A percentile compares a stretch with the other conserved stretches of the same genome.
phyloP scores from a whole-genome alignment of 1,140 invertebrate species.

The Diorhabda elongata region DNA sequence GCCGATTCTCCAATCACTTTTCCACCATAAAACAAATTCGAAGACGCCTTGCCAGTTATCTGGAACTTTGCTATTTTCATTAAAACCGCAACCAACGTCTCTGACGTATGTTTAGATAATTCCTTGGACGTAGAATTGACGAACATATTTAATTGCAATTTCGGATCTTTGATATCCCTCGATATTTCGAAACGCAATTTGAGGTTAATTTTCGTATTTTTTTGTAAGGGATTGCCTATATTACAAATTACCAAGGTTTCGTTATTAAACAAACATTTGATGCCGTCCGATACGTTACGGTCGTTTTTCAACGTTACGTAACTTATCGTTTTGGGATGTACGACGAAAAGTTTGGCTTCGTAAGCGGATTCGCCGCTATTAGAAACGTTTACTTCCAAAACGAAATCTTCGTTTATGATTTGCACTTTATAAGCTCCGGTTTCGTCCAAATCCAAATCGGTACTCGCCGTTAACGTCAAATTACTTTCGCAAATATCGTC shows the following conservation, averaged over 20 bases:
- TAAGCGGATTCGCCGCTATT: conserved; percentile 89
- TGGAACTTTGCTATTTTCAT: conserved; percentile 78
- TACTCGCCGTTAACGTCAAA: conserved; percentile 62
- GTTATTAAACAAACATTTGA: conserved; percentile 66
- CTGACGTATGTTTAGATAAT: conserved; percentile 54
- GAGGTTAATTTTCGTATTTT: conserved; percentile 56
- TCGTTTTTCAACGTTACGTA: conserved; percentile 56
- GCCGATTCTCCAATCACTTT: conserved; percentile 75
- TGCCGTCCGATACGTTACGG: conserved; percentile 24
- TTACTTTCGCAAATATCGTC: conserved; percentile 88
- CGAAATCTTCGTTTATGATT: conserved; percentile 61
- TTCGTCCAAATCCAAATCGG: conserved; percentile 21
- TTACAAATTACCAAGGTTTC: conserved; percentile 72
- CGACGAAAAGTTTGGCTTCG: conserved; percentile 77
- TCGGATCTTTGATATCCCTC: conserved; percentile 62
- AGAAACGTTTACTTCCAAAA: conserved; percentile 67
- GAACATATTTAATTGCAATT: conserved; percentile 68
- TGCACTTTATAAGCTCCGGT: conserved; percentile 24
- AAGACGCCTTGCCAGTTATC: conserved; percentile 63
- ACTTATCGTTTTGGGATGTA: conserved; percentile 71
- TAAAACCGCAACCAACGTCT: conserved; percentile 59
- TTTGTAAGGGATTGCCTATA: conserved; percentile 85
- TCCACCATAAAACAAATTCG: conserved; percentile 79
- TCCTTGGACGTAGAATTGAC: conserved; percentile 86
- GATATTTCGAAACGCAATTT: conserved; percentile 76